Base-by-base conservation (phyloP, 1,140 invertebrate species). In the Tribolium castaneum region DNA sequence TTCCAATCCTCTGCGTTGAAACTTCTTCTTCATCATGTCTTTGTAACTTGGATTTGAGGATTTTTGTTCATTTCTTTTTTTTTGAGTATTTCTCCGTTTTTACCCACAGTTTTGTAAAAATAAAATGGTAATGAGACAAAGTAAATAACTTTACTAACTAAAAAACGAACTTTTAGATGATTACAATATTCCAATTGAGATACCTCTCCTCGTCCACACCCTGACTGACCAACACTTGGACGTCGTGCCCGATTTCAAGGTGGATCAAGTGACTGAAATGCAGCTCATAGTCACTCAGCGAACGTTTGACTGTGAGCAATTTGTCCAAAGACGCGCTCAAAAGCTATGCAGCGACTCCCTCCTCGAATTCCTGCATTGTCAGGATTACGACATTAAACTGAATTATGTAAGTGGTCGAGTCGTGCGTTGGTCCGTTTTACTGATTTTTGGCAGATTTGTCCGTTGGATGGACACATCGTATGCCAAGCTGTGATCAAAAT, bases 281-380 rank as follows among this genome's bases (percentile, higher is more conserved):
- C 85, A 86, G 72, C 70, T 87, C 2, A 86, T 86, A 30, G 83
- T 87, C 5, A 86, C 82, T 22, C 86, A 87, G 77, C 82, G 83
- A 78, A 85, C 86, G 12, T 85, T 86, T 75, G 86, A 86, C 79
- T 85, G 83, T 70, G 86, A 87, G 78, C 86, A 87, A 70, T 87
- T 87, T 70, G 83, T 86, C 35, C 85, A 86, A 75, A 82, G 82
- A 59, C 70, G 83, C 72, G 85, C 85, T 16, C 84, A 87, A 75
- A 80, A 82, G 50, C 75, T 86, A 14, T 87, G 86, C 76, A 70
- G 77, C 13, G 85, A 87, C 62, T 77, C 83, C 16, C 80, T 85
- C 35, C 79, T 86, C 14, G 81, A 84, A 75, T 87, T 86, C 78
- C 76, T 84, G 30, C 83, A 86, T 80, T 87, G 85, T 77, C 84